Base-by-base conservation (phyloP, 2,888 invertebrate genomes). In the Agonopterix heracliana region DNA sequence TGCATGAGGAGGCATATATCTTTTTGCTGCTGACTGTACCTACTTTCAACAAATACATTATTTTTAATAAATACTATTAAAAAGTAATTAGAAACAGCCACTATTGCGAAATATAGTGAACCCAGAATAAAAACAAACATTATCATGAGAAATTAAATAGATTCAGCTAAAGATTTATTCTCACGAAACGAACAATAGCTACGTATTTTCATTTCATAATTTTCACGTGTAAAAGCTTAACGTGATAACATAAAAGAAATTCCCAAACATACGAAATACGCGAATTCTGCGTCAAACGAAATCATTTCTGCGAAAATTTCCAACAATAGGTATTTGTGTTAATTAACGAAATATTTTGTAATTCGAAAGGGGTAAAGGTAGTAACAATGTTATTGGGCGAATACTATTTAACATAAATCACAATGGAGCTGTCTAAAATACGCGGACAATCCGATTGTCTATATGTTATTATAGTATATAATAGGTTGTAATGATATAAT, bases 181-280 rank as follows among this genome's bases (percentile, higher is more conserved):
- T 0, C 5, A 26, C 7, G 26, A 26, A 26, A 26, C 26, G 3
- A 26, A 26, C 26, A 26, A 26, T 5, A 11, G 11, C 26, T 17
- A 48, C 35, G 8, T 34, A 34, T 44, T 34, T 13, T 26, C 26
- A 34, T 13, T 34, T 51, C 52, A 50, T 51, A 38, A 47, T 54
- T 46, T 50, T 3, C 55, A 56, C 50, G 55, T 52, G 57, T 46
- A 48, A 48, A 50, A 51, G 42, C 40, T 47, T 34, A 49, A 7
- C 10, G 36, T 36, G 41, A 34, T 17, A 45, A 42, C 17, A 34
- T 48, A 11, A 4, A 14, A n/a, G 36, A 45, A 14, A 45, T 36
- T 36, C 36, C 38, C 45, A 36, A n/a, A 26, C 34, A 26, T 9
- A n/a, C 44, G 48, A 43, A 44, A 17, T 17, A 17, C 17, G 17